Evolutionary conservation across 2,888 invertebrate genomes (phyloP), one percentile per base, ranked within the genome.

Genomic region (Silvanus unidentatus): DNA sequence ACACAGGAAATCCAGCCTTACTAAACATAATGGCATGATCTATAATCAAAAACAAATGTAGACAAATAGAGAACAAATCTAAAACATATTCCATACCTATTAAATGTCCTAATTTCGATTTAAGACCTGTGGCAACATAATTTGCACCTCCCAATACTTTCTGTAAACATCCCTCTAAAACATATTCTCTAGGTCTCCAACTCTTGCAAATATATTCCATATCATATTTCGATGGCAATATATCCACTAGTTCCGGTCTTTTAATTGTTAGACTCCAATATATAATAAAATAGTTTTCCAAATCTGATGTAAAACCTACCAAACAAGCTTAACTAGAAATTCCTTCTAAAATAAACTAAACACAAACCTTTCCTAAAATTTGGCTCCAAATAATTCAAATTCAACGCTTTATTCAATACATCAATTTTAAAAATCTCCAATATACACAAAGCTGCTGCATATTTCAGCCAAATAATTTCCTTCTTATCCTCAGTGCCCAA

Each of bases 341-440:
- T 8, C 8, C 8, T 5, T 22, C 4, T 5, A 22, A 22, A 22
- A 22, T 3, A 3, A 22, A 22, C 22, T n/a, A n/a, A n/a, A n/a
- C n/a, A n/a, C n/a, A n/a, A n/a, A 45, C 65, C 57, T 62, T 57
- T 63, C 32, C 54, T 52, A 13, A 69, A 22, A 8, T 3, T 50
- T 16, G 56, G 52, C 1, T 71, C 57, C 0, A 81, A 59, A 53
- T 77, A 77, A 1, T 74, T 68, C 13, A 71, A 61, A 0, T 74
- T 71, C 48, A 84, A 80, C 11, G 80, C 70, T 49, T 68, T 71
- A 1, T 65, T 57, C 1, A 85, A 59, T 1, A 85, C 52, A 30
- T 69, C 71, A 12, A 77, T 72, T 35, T 77, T 76, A 55, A 78
- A 84, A 54, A 75, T 73, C 32, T 79, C 78, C 10, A 86, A 65